Evolutionary conservation across 2,113 vertebrate species (phyloP), one percentile per base, ranked within the genome.

Genomic region (Melanotaenia duboulayi): DNA sequence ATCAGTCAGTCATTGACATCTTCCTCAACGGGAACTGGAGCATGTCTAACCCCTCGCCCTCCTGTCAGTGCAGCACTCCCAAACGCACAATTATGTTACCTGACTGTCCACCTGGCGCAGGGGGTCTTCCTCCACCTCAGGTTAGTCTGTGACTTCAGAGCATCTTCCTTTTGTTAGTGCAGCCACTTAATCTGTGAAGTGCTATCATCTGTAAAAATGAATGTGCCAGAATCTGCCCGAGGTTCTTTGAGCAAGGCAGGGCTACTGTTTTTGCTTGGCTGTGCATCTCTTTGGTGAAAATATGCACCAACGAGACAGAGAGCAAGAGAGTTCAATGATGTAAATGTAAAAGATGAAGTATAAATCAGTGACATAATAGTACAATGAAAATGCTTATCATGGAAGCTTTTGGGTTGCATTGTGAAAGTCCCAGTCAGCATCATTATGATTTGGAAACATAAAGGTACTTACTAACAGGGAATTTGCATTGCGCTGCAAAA

Each of bases 1-100:
- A 96, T 49, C 91, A 95, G 25, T 92, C 93, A 1, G 81, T 98
- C 62, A 22, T 17, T 12, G 95, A 97, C 59, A 93, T 98, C 74
- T 95, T 99, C 81, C 81, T 90, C 51, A 94, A 96, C 1, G 96
- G 97, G 24, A 99, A 98, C 86, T 99, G 98, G 98, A 96, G 91
- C 25, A 96, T 98, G 95, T 86, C 96, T 66, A 95, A 97, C 86
- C 97, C 98, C 25, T 99, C 97, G 0, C 98, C 98, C 0, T 50
- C 94, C 23, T 99, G 98, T 0, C 90, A 96, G 72, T 99, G 98
- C 81, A 96, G 96, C 91, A 97, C 88, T 2, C 93, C 96, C 10
- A 81, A 91, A 80, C 93, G 94, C 50, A 95, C 94, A 65, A 95
- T 95, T 90, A 96, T 98, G 93, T 84, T 99, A 25, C 97, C 98